Conservation (phyloP, 2,888 invertebrate species). For the Punctoribates punctum region DNA sequence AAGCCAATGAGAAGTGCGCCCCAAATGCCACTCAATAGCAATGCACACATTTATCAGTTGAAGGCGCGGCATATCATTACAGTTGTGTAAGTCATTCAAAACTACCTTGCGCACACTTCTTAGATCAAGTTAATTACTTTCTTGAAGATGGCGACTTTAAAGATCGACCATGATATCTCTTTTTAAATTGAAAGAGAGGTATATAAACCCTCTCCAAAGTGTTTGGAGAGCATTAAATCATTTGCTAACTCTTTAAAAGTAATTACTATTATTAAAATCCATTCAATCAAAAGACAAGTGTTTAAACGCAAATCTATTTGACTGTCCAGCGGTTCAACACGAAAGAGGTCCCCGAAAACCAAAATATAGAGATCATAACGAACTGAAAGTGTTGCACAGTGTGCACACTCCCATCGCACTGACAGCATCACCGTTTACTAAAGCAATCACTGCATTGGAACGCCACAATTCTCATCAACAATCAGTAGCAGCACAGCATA, state of each 20-base stretch:
- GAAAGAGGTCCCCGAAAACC: slow-evolving; percentile 93
- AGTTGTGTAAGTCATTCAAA: not conserved
- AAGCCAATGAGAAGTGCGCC: slow-evolving; percentile 24
- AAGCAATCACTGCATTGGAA: slow-evolving; percentile 43
- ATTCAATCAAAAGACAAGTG: too few relatives aligned
- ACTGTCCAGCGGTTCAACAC: slow-evolving; percentile 75
- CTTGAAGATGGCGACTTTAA: too few relatives aligned
- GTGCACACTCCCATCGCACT: not conserved
- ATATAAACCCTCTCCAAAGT: too few relatives aligned
- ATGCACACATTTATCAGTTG: not conserved
- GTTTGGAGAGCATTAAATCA: too few relatives aligned
- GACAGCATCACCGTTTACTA: not conserved
- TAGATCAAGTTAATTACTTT: too few relatives aligned
- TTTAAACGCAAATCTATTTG: too few relatives aligned
- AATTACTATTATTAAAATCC: too few relatives aligned
- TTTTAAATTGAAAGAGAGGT: too few relatives aligned
- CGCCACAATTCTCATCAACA: slow-evolving; percentile 48
- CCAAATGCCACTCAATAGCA: slow-evolving; percentile 20
- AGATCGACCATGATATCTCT: too few relatives aligned
- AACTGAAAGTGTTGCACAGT: not conserved
- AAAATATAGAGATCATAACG: slow-evolving; percentile 61
- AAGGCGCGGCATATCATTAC: slow-evolving; percentile 23
- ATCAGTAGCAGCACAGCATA: slow-evolving; percentile 48
- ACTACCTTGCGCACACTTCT: too few relatives aligned
- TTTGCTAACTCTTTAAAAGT: too few relatives aligned